Percentiles rank a stretch among this genome's conserved stretches.
Conservation (phyloP, 2,888 invertebrate species). For the Rhyacophila evoluta region DNA sequence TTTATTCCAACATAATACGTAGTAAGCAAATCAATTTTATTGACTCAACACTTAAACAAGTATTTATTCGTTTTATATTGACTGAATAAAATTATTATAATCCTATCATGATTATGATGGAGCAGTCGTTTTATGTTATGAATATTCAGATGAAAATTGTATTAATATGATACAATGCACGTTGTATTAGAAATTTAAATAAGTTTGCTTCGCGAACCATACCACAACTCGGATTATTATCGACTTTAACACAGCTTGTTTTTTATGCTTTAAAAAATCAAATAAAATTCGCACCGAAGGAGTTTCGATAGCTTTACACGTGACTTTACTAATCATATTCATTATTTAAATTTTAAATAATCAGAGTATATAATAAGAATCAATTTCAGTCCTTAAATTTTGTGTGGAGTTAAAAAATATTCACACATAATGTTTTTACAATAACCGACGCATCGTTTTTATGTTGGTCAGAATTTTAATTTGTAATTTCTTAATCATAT, state of each 20-base stretch:
- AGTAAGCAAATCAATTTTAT: neutral
- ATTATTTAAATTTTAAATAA: slow-evolving; percentile 1
- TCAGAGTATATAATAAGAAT: too few relatives aligned
- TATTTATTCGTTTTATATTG: neutral
- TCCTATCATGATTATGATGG: neutral
- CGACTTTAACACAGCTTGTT: neutral
- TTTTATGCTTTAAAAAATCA: neutral
- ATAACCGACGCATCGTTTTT: neutral
- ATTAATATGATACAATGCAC: neutral
- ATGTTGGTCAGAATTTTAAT: neutral
- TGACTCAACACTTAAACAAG: neutral
- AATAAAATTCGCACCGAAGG: neutral
- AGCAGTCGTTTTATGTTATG: neutral
- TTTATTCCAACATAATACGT: neutral
- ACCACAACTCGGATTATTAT: neutral
- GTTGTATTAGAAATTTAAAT: neutral
- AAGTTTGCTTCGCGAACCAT: neutral
- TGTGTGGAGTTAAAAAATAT: too few relatives aligned
- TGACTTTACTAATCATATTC: neutral
- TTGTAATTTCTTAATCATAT: too few relatives aligned
- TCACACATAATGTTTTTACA: neutral
- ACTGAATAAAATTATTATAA: neutral
- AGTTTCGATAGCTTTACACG: neutral
- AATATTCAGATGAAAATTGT: slow-evolving; percentile 3
- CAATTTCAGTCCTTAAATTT: neutral